Base-by-base conservation (phyloP, 2,797 vertebrate species). In the Protosalanx chinensis region DNA sequence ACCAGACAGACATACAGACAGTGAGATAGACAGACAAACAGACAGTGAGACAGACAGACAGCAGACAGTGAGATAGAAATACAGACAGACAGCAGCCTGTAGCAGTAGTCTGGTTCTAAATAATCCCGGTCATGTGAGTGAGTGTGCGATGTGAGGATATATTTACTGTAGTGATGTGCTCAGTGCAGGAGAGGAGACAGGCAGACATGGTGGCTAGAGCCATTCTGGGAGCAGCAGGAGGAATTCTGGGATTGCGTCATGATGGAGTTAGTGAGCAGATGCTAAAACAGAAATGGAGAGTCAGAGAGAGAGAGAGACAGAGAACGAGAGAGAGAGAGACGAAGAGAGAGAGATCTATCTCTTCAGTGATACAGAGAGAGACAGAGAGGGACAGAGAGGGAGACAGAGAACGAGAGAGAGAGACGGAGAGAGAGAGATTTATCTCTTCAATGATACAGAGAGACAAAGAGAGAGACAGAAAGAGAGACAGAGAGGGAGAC, bases 41-140 rank as follows among this genome's bases (percentile, higher is more conserved):
- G 58, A 29, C 74, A 75, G 67, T 75, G 66, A 12, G 58, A 20
- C 58, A 60, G 58, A 29, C 74, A 75, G 67, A 76, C 68, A 12
- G 49, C 6, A 15, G 23, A 27, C 23, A 27, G 23, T 27, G 23
- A 27, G 58, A 20, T 20, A 60, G 58, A 29, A 73, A 75, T 65
- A 76, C 68, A 53, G 46, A 62, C 6, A 72, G 46, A 37, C 35
- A 37, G 13, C 3, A 59, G 18, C 32, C 29, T 67, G 77, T 71
- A 75, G 81, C 65, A 79, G 85, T 84, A 77, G 87, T 81, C 77
- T 37, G 80, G 77, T 86, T 72, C 86, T 79, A 88, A 90, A 91
- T 90, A 83, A 91, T 85, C 81, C 67, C 68, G 88, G 90, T 84
- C 90, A 92, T 90, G 73, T 84, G 87, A 92, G 88, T 82, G 71